Conservation (phyloP, 2,797 vertebrate genomes). For the Notoglanidium macrostoma region DNA sequence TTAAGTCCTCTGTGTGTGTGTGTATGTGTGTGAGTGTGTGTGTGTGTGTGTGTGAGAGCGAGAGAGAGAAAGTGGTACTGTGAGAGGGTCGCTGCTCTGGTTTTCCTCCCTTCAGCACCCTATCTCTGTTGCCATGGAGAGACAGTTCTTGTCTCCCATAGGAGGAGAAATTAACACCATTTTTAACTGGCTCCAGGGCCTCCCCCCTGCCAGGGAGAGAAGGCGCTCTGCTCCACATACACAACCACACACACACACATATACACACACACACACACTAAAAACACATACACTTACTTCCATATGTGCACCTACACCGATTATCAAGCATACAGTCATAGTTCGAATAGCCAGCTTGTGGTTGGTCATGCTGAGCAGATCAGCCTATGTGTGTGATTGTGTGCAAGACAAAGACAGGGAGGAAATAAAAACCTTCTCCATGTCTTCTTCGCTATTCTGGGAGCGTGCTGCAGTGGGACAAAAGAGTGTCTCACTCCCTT, state of each 20-base stretch:
- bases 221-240: conserved; percentile 63
- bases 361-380: conserved; percentile 37
- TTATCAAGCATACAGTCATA: conserved; percentile 49
- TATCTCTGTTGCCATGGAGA: conserved; percentile 86
- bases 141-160: conserved; percentile 82
- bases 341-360: conserved; percentile 27
- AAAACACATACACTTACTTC: background rate
- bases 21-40: conserved; percentile 30
- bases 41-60: conserved; percentile 36
- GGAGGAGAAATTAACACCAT: conserved; percentile 85
- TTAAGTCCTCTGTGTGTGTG: conserved; percentile 39
- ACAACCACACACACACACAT: conserved; percentile 43
- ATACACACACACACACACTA: conserved; percentile 53
- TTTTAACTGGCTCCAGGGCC: conserved; percentile 83
- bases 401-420: conserved; percentile 4
- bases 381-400: conserved; percentile 38
- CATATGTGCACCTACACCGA: conserved; percentile 50
- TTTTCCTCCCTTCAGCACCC: conserved; percentile 80
- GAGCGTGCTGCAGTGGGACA: conserved; percentile 62
- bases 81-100: conserved; percentile 72
- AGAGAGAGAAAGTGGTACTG: conserved; percentile 18
- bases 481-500: conserved; percentile 57
- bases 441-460: conserved; percentile 57
- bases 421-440: conserved; percentile 50
- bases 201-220: conserved; percentile 64